Evolutionary conservation across 2,113 vertebrate species (phyloP), one percentile per base, ranked within the genome.

Genomic region (Nipponia nippon): DNA sequence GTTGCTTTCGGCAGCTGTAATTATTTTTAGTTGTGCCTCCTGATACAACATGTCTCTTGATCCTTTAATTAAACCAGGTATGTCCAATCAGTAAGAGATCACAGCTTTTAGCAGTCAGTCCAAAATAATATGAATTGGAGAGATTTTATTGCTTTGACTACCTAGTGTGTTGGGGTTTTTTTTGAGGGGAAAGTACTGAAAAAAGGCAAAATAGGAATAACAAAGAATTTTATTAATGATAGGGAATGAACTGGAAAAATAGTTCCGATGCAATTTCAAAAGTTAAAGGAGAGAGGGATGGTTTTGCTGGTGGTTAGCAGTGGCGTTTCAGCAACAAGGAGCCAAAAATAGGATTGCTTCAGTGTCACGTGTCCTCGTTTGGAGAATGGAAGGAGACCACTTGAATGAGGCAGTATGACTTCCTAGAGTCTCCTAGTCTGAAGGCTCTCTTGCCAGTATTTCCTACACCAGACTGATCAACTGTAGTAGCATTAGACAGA

Each of bases 291-390:
- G 22, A 27, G 58, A 47, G 34, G 13, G 10, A 18, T 63, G 9
- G 1, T 50, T 93, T 76, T 77, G 11, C 63, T 80, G 47, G 10
- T 70, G 26, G 20, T 32, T 72, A 67, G 20, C 16, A 82, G 50
- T 10, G 16, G 8, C 27, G 40, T 66, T 76, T 92, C 34, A 49
- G 34, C 29, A 69, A 42, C 16, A 79, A 72, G 56, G 8, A 90
- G 34, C 20, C 40, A 47, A 56, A 77, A 82, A 30, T 12, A 76
- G n/a, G 11, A 38, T 44, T 62, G 29, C 11, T 73, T 62, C 53
- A n/a, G 20, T 12, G 21, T 61, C 27, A 19, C 1, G 0, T 71
- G 36, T 4, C 32, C 40, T 72, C 18, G 30, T 52, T 79, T 2
- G 5, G n/a, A 62, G 25, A 34, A 49, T 30, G 32, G 67, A 56